A percentile compares a stretch with the other conserved stretches of the same genome.
These are phyloP conservation scores for Melanotaenia maccullochi DNA, from an alignment of 2,797 vertebrate species.

Conservation along the genomic window DNA sequence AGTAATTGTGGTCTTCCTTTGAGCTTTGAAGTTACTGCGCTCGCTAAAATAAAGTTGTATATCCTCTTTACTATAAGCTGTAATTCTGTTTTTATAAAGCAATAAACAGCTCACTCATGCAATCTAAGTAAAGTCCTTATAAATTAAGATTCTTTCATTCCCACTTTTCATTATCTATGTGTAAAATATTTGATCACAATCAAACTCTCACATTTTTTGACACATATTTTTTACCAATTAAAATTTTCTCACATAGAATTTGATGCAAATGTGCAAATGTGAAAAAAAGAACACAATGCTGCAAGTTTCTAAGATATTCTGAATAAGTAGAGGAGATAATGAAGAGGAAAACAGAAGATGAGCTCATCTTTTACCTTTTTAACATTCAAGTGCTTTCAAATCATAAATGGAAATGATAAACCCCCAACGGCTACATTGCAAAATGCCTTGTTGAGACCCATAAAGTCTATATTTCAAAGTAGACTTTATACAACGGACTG, in stretches of 20 bases:
- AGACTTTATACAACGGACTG: not conserved
- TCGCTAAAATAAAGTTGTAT: conserved; percentile 55
- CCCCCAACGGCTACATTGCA: not conserved
- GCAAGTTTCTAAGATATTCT: not conserved
- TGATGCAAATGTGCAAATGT: not conserved
- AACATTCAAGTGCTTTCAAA: not conserved
- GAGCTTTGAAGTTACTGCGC: conserved; percentile 65
- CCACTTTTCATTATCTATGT: not conserved
- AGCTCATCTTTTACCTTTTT: not conserved
- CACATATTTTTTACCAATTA: not conserved
- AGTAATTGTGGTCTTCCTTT: conserved; percentile 71
- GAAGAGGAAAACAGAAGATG: not conserved
- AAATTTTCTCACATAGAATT: not conserved
- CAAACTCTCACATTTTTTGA: not conserved
- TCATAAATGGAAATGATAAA: not conserved
- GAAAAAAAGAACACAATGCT: not conserved
- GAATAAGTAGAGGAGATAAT: not conserved
- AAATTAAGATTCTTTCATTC: not conserved
- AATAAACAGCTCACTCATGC: conserved; percentile 10
- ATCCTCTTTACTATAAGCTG: conserved; percentile 47
- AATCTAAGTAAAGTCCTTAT: conserved; percentile 11
- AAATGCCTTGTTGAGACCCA: not conserved
- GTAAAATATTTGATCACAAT: not conserved
- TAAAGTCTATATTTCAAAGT: not conserved
- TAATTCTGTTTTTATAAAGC: conserved; percentile 48